Evolutionary conservation across 2,797 vertebrate species (phyloP).

Genomic region (Propithecus deckenii): DNA sequence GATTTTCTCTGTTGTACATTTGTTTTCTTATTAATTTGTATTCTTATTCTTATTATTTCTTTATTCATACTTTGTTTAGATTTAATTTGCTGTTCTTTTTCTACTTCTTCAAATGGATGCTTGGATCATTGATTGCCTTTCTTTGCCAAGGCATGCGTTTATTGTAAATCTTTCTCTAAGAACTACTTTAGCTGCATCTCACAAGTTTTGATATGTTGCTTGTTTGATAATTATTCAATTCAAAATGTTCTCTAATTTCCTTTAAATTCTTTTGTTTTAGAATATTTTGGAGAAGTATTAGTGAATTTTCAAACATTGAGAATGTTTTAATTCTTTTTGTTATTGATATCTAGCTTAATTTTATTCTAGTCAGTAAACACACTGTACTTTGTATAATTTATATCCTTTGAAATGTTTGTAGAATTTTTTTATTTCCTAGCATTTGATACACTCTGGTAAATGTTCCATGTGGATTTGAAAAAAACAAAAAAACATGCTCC

Average conservation of each 20-base stretch:
- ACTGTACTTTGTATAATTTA: not conserved
- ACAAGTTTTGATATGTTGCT: not conserved
- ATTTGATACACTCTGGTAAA: not conserved
- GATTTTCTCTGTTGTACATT: not conserved
- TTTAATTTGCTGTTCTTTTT: not conserved
- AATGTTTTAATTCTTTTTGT: constrained; percentile 15
- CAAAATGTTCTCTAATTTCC: not conserved
- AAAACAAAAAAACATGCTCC: not conserved
- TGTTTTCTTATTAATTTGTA: constrained; percentile 3
- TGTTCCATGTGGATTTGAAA: not conserved
- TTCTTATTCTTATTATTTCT: not conserved
- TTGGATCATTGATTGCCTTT: not conserved
- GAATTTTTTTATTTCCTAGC: not conserved
- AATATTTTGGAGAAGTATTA: not conserved
- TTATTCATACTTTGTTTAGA: not conserved
- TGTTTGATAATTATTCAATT: not conserved
- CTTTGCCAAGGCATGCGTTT: not conserved
- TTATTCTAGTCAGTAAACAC: not conserved
- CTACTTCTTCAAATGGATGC: not conserved
- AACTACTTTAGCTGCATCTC: not conserved
- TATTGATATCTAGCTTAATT: not conserved
- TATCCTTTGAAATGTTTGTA: constrained; percentile 6
- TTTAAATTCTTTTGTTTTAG: not conserved
- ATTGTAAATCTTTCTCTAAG: not conserved
- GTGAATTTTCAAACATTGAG: not conserved